Conservation (phyloP, 2,888 invertebrate genomes). For the Anthoptus insignis region DNA sequence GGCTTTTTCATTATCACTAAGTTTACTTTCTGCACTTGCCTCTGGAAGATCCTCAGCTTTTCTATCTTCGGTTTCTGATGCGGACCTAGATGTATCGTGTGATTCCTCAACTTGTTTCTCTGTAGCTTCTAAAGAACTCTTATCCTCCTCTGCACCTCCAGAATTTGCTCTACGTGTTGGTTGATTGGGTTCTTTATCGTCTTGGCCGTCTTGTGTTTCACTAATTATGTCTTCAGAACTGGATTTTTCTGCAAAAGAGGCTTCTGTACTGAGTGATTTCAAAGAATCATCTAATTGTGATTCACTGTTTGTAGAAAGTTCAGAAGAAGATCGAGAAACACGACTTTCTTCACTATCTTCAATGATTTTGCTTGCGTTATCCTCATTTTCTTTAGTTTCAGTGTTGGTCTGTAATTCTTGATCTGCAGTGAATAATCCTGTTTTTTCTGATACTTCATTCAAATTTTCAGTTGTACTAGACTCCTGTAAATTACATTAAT, state of each 20-base stretch:
- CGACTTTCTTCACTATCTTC: neutral
- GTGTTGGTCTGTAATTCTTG: neutral
- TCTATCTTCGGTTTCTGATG: slow-evolving; percentile 11
- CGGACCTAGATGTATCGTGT: neutral
- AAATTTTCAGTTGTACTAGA: neutral
- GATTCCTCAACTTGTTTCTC: neutral
- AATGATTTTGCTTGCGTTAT: neutral
- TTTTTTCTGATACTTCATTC: neutral
- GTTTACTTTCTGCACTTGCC: slow-evolving; percentile 19
- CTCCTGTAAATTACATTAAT: neutral
- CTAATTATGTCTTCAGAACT: neutral
- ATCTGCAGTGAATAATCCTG: neutral
- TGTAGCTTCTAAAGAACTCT: neutral
- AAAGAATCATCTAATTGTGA: neutral
- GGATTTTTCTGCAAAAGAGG: slow-evolving; percentile 4
- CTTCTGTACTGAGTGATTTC: neutral
- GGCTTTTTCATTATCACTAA: slow-evolving; percentile 11
- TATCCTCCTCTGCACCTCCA: neutral
- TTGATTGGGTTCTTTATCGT: neutral
- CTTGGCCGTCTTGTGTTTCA: neutral
- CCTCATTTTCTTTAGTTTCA: neutral
- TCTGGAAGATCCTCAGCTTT: neutral
- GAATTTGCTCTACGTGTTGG: neutral
- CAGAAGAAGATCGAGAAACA: neutral
- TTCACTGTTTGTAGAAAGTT: neutral